These are phyloP conservation scores for Cephalotes varians DNA, from an alignment of 2,888 invertebrate species.

Conservation along the genomic window DNA sequence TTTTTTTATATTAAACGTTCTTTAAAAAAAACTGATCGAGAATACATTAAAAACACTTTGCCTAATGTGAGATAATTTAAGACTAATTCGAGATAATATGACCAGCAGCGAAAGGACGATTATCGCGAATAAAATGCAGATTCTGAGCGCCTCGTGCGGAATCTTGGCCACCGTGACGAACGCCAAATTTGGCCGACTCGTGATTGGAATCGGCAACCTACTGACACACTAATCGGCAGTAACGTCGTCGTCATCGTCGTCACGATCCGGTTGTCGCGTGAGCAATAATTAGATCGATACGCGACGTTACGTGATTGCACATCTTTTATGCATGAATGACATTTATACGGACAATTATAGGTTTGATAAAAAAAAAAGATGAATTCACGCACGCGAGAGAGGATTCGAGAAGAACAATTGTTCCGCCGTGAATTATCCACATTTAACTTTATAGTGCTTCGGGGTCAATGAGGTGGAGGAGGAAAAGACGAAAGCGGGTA, in stretches of 20 bases:
- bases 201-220: slow-evolving; percentile 80
- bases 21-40: too few species aligned
- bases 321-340: neutral
- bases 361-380: neutral
- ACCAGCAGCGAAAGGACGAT: neutral
- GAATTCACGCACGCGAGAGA: neutral
- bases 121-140: slow-evolving; percentile 55
- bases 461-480: neutral
- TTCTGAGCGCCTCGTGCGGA: slow-evolving; percentile 56
- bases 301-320: neutral
- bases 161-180: slow-evolving; percentile 71
- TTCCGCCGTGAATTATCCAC: neutral
- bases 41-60: neutral
- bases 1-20: too few species aligned
- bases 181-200: slow-evolving; percentile 80
- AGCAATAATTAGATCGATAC: slow-evolving; percentile 13
- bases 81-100: neutral
- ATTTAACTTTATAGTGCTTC: neutral
- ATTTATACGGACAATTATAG: neutral
- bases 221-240: slow-evolving; percentile 77
- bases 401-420: neutral
- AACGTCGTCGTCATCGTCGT: slow-evolving; percentile 53
- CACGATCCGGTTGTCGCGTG: neutral
- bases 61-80: neutral
- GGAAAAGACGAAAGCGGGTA: neutral